Base-by-base conservation (phyloP, 2,888 invertebrate species). In the Drepanosiphum platanoidis region DNA sequence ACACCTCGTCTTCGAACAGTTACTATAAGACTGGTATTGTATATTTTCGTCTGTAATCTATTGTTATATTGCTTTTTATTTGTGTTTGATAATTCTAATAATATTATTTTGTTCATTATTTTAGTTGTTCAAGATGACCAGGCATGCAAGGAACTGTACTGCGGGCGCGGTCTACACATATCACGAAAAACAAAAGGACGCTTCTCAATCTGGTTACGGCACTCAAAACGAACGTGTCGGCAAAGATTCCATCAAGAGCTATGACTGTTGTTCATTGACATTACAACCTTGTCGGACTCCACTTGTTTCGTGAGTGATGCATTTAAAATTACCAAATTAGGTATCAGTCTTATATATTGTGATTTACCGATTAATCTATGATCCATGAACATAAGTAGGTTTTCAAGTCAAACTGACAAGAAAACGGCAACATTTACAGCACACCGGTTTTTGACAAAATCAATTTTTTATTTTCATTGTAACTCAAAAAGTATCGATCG, bases 111-210 rank as follows among this genome's bases (percentile, higher is more conserved):
- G 4, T 77, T 61, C 9, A 68, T 3, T 9, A 46, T 71, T 70
- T 13, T 18, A 83, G 75, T 27, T 22, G 34, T 11, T 36, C 42
- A 86, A 42, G 7, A 97, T 97, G 97, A 97, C 97, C 0, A 93
- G 99, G 82, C 99, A 99, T 89, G 99, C 98, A 15, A 94, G 97
- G 90, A 99, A 99, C 91, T 97, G 97, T 89, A 99, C 99, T 1
- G 99, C 99, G 1, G 97, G 98, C 86, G 96, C 98, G 13, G 98
- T 99, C 15, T 99, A 99, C 90, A 97, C 99, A 0, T 99, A 99
- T 89, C 96, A 98, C 88, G 99, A 99, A 89, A 96, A 97, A 90
- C 95, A 97, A 90, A 97, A 97, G 89, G 99, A 99, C 89, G 97
- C 97, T 1, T 93, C 95, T 68, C 94, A 95, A 13, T 97, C 98